A percentile compares a stretch with the other conserved stretches of the same genome.
Evolutionary conservation across 2,888 invertebrate species (phyloP).

Genomic region (Oscheius onirici): DNA sequence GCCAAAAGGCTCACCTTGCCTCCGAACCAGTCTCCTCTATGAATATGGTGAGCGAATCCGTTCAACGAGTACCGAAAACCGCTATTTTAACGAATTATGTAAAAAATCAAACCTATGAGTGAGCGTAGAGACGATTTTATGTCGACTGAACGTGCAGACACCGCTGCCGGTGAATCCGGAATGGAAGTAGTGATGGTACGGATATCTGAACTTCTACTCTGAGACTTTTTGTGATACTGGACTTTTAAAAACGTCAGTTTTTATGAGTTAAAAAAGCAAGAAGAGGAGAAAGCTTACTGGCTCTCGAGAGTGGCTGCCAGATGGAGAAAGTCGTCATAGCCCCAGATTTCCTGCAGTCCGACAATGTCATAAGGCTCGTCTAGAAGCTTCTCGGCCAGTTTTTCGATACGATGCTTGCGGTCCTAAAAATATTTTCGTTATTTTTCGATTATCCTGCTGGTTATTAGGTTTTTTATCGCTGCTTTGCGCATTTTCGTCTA

Average conservation of each 20-base stretch:
- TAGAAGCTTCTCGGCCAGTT: conserved; percentile 57
- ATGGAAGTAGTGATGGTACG: conserved; percentile 90
- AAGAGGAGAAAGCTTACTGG: conserved; percentile 58
- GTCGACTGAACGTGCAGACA: conserved; percentile 85
- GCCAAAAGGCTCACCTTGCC: conserved; percentile 85
- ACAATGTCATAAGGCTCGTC: conserved; percentile 82
- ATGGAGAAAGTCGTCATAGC: conserved; percentile 82
- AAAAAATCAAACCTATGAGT: conserved; percentile 77
- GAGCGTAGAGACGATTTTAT: conserved; percentile 85
- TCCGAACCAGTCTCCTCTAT: conserved; percentile 95
- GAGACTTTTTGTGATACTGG: background rate
- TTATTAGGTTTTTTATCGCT: no score
- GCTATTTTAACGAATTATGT: background rate
- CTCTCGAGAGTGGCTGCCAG: conserved; percentile 79
- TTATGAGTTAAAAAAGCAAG: background rate
- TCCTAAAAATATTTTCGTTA: conserved; percentile 37
- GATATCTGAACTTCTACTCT: conserved; percentile 74
- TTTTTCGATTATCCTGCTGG: background rate
- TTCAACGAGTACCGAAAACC: conserved; percentile 85
- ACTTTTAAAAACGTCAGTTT: background rate
- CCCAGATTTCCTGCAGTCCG: conserved; percentile 85
- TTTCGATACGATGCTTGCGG: conserved; percentile 57
- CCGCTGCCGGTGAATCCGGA: conserved; percentile 81
- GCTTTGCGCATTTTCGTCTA: no score
- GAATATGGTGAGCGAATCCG: conserved; percentile 92